A percentile compares a stretch with the other conserved stretches of the same genome.
These are phyloP conservation scores for Archilochus colubris DNA, from an alignment of 2,113 vertebrate species.

Conservation along the genomic window DNA sequence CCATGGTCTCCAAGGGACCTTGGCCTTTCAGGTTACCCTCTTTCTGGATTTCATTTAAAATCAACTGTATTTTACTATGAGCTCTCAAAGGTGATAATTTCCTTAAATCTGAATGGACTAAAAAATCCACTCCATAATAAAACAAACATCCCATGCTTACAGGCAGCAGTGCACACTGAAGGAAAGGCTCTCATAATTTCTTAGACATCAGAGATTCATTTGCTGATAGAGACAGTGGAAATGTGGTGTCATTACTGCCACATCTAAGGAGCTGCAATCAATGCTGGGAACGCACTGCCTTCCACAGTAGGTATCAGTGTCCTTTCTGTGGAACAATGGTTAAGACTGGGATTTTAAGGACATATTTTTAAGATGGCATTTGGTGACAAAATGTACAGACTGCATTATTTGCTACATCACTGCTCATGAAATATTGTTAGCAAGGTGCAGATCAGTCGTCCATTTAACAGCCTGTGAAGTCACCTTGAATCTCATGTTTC, in stretches of 20 bases:
- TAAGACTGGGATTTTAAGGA: constrained; percentile 5
- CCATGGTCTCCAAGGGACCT: not conserved
- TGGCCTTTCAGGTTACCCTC: not conserved
- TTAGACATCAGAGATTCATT: not conserved
- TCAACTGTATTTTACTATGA: not conserved
- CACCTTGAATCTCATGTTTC: constrained; percentile 67
- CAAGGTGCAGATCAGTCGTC: constrained; percentile 33
- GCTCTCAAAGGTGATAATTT: not conserved
- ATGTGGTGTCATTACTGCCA: not conserved
- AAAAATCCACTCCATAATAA: not conserved
- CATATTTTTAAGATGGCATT: constrained; percentile 19
- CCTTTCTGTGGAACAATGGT: constrained; percentile 2
- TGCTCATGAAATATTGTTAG: constrained; percentile 64
- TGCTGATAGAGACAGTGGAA: not conserved
- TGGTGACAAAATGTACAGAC: constrained; percentile 38
- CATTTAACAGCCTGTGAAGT: constrained; percentile 42
- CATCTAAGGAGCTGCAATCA: not conserved
- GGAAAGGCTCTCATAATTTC: not conserved
- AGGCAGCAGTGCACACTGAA: not conserved
- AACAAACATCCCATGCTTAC: not conserved
- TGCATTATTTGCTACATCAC: constrained; percentile 53
- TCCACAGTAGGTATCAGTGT: not conserved
- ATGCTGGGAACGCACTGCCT: not conserved
- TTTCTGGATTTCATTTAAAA: not conserved
- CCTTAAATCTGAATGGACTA: not conserved